Evolutionary conservation across 2,797 vertebrate genomes (phyloP), one percentile per base, ranked within the genome.

Genomic region (Monodelphis domestica): DNA sequence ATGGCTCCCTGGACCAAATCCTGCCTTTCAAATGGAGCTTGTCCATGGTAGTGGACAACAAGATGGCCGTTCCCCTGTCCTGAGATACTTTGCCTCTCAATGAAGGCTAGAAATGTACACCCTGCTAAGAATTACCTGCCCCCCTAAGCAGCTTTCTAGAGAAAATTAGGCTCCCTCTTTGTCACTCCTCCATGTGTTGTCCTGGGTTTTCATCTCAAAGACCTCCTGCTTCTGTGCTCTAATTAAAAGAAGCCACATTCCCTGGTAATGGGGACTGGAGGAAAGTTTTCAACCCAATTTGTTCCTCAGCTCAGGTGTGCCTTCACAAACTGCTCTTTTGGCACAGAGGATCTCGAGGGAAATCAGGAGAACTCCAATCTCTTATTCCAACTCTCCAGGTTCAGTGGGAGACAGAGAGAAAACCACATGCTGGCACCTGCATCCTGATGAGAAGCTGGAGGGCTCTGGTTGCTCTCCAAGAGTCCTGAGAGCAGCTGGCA

Each of bases 251-350:
- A 96, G 78, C 84, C 89, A 63, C n/a, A 93, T 91, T 92, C 63
- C 92, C 89, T 94, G 59, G 89, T 94, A 91, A 95, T 56, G 10
- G 53, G 88, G 95, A 96, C 95, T 87, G 95, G 88, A 91, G 90
- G 89, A 96, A 59, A 78, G 53, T 92, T 97, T 94, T 88, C 53
- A 91, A 91, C 89, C 54, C 95, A 93, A 95, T 97, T 97, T 96
- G 57, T 95, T 97, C 94, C 90, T 95, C 88, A 84, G 26, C 88
- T 96, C 51, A 54, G 95, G 90, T 96, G 96, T 96, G 95, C 92
- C 15, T 0, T 93, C 94, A 95, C 95, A 96, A 70, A 59, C 90
- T 33, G 29, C n/a, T 88, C 52, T 96, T 96, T 92, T 78, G 88
- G 89, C 89, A 63, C 0, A 33, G 78, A 26, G n/a, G 78, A 12